Evolutionary conservation across 2,797 vertebrate genomes (phyloP), one percentile per base, ranked within the genome.

Genomic region (Erithacus rubecula): DNA sequence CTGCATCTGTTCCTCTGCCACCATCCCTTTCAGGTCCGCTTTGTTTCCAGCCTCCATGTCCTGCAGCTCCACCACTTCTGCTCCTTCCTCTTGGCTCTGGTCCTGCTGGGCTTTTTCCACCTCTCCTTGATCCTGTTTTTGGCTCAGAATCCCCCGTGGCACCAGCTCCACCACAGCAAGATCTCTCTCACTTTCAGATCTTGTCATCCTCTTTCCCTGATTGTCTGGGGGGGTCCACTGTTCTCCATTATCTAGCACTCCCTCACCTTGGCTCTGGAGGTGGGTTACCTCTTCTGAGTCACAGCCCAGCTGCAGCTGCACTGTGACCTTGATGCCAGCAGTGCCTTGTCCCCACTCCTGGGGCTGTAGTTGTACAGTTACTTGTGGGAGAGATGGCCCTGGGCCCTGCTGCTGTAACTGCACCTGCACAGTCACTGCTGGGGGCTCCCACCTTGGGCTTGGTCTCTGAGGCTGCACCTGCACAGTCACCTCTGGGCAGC

Each of bases 401-500:
- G 0, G 37, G 63, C 11, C 27, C 16, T 0, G 2, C 56, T 83
- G 68, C 53, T 95, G 81, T 20, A 93, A 1, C 70, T 93, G 90
- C 59, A 95, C 43, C 69, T 95, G 94, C 55, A 95, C 79, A 0
- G 69, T 80, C n/a, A 95, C 65, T 3, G 11, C 17, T 0, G 64
- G 71, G 5, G 68, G 11, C 24, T 87, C 47, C 84, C 75, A 84
- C 5, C 26, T 26, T 7, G 36, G 80, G 7, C 68, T 93, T 27
- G 62, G 41, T 20, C 84, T 60, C 44, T 21, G 72, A 22, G 89
- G 93, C 39, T 3, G 44, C 68, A 96, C 78, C 26, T 94, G 58
- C 51, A 94, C 85, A 0, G 23, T 94, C 46, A 96, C 85, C 68
- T 86, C 76, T 0, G 90, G 76, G 3, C 6, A 32, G 15, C 21